Percentiles rank a stretch among this genome's conserved stretches.
Evolutionary conservation across 92 coral and sea anemone species (phyloP).

Genomic region (Parazoanthus darwini): DNA sequence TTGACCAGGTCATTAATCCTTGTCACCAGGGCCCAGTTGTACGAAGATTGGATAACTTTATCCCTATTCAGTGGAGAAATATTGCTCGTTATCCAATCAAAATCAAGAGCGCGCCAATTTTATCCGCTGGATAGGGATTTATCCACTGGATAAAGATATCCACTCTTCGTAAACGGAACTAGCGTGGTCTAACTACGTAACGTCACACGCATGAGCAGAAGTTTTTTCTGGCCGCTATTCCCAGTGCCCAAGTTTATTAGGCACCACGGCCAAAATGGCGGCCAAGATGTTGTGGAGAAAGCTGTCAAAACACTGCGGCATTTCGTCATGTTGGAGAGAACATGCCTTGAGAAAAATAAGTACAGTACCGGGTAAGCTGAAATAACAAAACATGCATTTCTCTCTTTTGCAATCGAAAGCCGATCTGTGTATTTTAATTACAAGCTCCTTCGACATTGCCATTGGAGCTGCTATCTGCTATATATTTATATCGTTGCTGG

Average conservation of each 20-base stretch:
- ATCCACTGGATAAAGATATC: too few species aligned
- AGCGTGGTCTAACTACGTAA: too few species aligned
- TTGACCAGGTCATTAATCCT: too few species aligned
- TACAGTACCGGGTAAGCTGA: slow-evolving; percentile 3
- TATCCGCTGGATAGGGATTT: too few species aligned
- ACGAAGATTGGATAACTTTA: too few species aligned
- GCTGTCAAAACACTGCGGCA: slow-evolving; percentile 4
- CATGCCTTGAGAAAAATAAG: slow-evolving; percentile 14
- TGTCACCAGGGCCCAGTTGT: too few species aligned
- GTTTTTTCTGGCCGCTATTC: background rate
- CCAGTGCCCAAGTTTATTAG: slow-evolving; percentile 14
- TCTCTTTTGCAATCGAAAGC: background rate
- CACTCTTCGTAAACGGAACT: too few species aligned
- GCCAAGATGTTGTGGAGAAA: slow-evolving; percentile 40
- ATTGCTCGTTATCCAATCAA: too few species aligned
- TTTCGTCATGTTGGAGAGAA: slow-evolving; percentile 29
- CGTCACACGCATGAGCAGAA: too few species aligned
- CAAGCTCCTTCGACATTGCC: background rate
- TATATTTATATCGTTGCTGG: background rate
- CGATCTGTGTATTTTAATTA: background rate
- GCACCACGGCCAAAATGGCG: slow-evolving; percentile 37
- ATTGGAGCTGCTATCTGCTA: background rate
- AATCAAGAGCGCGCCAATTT: too few species aligned
- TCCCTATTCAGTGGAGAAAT: too few species aligned
- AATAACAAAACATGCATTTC: background rate